Conservation (phyloP, 2,113 vertebrate species). For the Semicossyphus pulcher region DNA sequence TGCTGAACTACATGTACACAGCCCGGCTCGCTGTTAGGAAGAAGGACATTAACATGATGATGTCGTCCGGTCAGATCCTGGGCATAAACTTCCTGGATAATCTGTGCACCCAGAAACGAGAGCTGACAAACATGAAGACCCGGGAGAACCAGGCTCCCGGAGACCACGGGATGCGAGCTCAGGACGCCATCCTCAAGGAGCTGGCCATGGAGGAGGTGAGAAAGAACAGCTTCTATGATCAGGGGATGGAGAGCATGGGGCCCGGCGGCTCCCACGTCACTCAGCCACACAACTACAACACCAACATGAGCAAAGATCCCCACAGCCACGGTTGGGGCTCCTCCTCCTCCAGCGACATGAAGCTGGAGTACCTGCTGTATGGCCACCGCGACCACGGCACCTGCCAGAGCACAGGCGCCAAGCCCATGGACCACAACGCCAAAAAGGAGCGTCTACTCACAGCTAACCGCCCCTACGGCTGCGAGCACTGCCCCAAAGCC, state of each 20-base stretch:
- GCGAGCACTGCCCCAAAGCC: slow-evolving; percentile 98
- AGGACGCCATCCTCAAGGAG: slow-evolving; percentile 97
- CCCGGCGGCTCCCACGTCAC: slow-evolving; percentile 92
- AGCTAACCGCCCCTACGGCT: slow-evolving; percentile 95
- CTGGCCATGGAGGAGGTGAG: slow-evolving; percentile 96
- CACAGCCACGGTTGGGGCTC: slow-evolving; percentile 84
- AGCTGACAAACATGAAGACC: slow-evolving; percentile 92
- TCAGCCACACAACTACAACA: slow-evolving; percentile 92
- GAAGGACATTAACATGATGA: slow-evolving; percentile 96
- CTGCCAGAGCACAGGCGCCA: slow-evolving; percentile 89
- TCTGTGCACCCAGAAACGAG: slow-evolving; percentile 94
- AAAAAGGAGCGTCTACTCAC: slow-evolving; percentile 96
- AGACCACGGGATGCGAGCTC: slow-evolving; percentile 95
- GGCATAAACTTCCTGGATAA: slow-evolving; percentile 96
- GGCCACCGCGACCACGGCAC: slow-evolving; percentile 96
- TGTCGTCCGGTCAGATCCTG: slow-evolving; percentile 94
- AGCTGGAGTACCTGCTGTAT: slow-evolving; percentile 97
- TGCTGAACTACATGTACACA: slow-evolving; percentile 97
- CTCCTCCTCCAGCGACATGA: slow-evolving; percentile 91
- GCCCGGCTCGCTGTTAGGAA: slow-evolving; percentile 94
- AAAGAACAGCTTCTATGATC: slow-evolving; percentile 97
- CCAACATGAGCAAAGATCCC: slow-evolving; percentile 87
- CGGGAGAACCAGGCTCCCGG: slow-evolving; percentile 91
- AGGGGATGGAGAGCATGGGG: slow-evolving; percentile 96
- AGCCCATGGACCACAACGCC: slow-evolving; percentile 92